These are phyloP conservation scores for Muntiacus muntjak DNA, from an alignment of 2,113 vertebrate genomes.

Conservation along the genomic window DNA sequence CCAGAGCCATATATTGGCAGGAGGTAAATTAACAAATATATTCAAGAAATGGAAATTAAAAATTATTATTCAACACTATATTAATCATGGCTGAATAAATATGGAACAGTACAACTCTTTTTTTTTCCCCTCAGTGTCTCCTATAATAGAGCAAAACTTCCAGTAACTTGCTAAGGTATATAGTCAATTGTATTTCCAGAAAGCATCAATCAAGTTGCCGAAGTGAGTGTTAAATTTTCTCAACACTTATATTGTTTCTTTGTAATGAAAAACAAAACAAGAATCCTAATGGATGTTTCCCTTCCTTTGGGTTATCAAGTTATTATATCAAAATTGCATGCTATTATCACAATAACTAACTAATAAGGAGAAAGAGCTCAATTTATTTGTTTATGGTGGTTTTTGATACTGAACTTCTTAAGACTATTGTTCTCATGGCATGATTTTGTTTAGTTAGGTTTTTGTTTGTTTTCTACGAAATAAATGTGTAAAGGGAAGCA, in stretches of 20 bases:
- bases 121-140: neutral
- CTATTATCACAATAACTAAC: neutral
- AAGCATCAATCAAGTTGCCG: slow-evolving; percentile 38
- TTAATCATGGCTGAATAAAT: slow-evolving; percentile 77
- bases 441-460: neutral
- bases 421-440: neutral
- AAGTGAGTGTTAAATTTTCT: slow-evolving; percentile 31
- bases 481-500: neutral
- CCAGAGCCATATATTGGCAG: slow-evolving; percentile 81
- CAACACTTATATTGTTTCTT: neutral
- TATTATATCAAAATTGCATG: neutral
- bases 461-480: neutral
- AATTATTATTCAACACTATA: slow-evolving; percentile 80
- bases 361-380: neutral
- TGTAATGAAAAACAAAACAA: neutral
- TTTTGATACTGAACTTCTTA: neutral
- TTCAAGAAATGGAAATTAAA: slow-evolving; percentile 81
- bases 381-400: neutral
- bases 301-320: neutral
- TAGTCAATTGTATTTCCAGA: slow-evolving; percentile 47
- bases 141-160: slow-evolving; percentile 64
- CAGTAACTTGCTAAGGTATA: slow-evolving; percentile 57
- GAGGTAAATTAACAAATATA: slow-evolving; percentile 85
- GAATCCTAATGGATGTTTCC: neutral
- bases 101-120: slow-evolving; percentile 53